Evolutionary conservation across 2,888 invertebrate genomes (phyloP).

Genomic region (Napeogenes inachia): DNA sequence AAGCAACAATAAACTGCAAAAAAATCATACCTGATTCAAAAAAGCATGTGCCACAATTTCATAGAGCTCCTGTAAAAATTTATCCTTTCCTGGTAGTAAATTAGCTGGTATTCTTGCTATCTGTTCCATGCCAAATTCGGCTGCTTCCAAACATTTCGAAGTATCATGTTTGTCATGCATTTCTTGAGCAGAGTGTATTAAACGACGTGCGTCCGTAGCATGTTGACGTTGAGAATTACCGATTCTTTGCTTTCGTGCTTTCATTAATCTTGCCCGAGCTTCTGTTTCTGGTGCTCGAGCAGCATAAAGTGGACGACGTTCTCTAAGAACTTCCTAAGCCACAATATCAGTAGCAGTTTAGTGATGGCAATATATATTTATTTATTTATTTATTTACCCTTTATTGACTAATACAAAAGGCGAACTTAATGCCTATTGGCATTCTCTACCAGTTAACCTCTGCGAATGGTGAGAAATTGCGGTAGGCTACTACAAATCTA

Average conservation of each 20-base stretch:
- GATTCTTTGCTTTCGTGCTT: slow-evolving; percentile 52
- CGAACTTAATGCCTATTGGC: no score
- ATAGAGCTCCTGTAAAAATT: slow-evolving; percentile 55
- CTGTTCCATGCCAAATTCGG: slow-evolving; percentile 65
- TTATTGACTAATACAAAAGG: no score
- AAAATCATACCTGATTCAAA: slow-evolving; percentile 55
- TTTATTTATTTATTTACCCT: no score
- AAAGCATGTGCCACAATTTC: slow-evolving; percentile 59
- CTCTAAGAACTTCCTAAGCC: slow-evolving; percentile 55
- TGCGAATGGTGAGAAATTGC: no score
- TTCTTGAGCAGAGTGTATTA: slow-evolving; percentile 45
- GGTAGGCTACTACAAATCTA: no score
- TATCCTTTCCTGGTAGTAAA: slow-evolving; percentile 61
- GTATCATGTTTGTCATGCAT: slow-evolving; percentile 53
- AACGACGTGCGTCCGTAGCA: slow-evolving; percentile 53
- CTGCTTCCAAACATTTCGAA: slow-evolving; percentile 57
- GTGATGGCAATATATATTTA: not conserved
- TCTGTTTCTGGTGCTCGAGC: slow-evolving; percentile 53
- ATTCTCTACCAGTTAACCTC: no score
- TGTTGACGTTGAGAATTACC: slow-evolving; percentile 55
- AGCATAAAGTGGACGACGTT: slow-evolving; percentile 63
- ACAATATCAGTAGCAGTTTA: not conserved
- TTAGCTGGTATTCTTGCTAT: slow-evolving; percentile 53
- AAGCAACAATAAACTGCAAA: no score
- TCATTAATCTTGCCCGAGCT: slow-evolving; percentile 51